These are phyloP conservation scores for Ips typographus DNA, from an alignment of 1,140 invertebrate species.

Conservation along the genomic window DNA sequence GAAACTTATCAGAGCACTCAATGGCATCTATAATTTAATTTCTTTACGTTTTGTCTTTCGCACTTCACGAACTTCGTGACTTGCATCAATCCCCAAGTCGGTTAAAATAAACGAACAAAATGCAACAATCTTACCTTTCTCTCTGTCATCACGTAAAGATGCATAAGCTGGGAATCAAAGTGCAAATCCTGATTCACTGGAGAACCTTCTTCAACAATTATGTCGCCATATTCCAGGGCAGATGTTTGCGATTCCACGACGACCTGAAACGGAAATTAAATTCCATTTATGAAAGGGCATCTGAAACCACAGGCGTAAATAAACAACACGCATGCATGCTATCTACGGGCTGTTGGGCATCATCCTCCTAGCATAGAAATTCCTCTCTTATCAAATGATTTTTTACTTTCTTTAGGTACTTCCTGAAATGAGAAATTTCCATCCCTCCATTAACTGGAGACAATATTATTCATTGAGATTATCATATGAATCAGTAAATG, in stretches of 20 bases:
- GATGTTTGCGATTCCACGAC: conserved; percentile 83
- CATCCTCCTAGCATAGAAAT: no score
- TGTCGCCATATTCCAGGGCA: conserved; percentile 88
- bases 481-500: no score
- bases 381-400: no score
- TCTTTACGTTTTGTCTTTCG: background rate
- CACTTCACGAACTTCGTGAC: no score
- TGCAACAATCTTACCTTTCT: conserved; percentile 62
- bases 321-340: no score
- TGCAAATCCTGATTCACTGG: conserved; percentile 85
- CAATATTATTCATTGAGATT: no score
- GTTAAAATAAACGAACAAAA: background rate
- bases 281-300: background rate
- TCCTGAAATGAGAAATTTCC: no score
- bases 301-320: no score
- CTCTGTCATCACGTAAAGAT: conserved; percentile 93
- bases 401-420: no score
- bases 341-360: no score
- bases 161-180: conserved; percentile 85
- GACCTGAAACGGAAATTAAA: conserved; percentile 58
- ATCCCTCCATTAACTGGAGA: no score
- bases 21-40: conserved; percentile 28
- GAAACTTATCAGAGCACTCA: conserved; percentile 14
- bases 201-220: conserved; percentile 78
- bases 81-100: no score